These are phyloP conservation scores for Pseudococcus longispinus DNA, from an alignment of 2,888 invertebrate species.

Conservation along the genomic window DNA sequence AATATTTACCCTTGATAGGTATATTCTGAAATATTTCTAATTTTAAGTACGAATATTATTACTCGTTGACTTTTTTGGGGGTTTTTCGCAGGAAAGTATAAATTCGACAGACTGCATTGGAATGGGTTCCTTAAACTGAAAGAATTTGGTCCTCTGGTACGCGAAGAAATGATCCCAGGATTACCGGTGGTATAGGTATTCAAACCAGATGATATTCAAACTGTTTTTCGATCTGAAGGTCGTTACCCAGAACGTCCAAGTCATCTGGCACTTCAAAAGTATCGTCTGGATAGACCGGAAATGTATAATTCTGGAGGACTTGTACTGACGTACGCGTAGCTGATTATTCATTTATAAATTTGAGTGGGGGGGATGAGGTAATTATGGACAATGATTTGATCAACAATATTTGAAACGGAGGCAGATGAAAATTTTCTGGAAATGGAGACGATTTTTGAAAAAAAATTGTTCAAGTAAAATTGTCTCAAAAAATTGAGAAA, in stretches of 20 bases:
- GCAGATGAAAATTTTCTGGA: too few species aligned
- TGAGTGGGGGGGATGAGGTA: too few species aligned
- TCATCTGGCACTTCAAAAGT: slow-evolving; percentile 81
- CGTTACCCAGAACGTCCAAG: slow-evolving; percentile 79
- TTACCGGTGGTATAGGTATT: slow-evolving; percentile 79
- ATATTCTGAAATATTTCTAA: neutral
- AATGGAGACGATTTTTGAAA: too few species aligned
- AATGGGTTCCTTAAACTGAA: slow-evolving; percentile 75
- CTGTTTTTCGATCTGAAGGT: slow-evolving; percentile 73
- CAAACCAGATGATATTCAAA: slow-evolving; percentile 82
- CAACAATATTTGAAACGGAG: too few species aligned
- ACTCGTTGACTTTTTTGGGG: neutral
- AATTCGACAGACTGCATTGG: slow-evolving; percentile 72
- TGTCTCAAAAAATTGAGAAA: too few species aligned
- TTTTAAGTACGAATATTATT: too few species aligned
- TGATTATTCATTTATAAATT: neutral
- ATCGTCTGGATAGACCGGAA: slow-evolving; percentile 74
- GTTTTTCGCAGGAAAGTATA: slow-evolving; percentile 73
- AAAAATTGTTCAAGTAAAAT: too few species aligned
- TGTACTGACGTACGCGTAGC: slow-evolving; percentile 76
- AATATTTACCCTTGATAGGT: slow-evolving; percentile 71
- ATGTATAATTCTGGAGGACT: slow-evolving; percentile 83
- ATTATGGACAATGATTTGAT: too few species aligned
- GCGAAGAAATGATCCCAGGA: slow-evolving; percentile 78
- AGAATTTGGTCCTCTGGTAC: slow-evolving; percentile 80